phyloP scores from a whole-genome alignment of 1,140 invertebrate species.

The Pogonomyrmex barbatus region DNA sequence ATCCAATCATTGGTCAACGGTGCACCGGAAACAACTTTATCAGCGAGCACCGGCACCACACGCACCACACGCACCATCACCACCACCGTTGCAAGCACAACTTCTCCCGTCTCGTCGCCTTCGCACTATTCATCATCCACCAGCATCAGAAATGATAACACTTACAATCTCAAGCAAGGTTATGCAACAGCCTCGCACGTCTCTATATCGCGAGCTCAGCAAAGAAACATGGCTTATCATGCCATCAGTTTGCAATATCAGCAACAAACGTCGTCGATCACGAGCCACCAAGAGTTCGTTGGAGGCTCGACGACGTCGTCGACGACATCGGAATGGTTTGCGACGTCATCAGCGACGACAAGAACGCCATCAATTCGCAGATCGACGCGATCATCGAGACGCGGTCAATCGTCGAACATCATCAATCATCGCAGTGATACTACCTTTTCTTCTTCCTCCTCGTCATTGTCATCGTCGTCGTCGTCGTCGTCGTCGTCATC shows the following conservation, averaged over 20 bases:
- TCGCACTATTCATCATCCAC: slow-evolving; percentile 67
- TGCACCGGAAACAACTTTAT: slow-evolving; percentile 83
- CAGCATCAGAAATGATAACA: slow-evolving; percentile 40
- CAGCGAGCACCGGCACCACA: slow-evolving; percentile 78
- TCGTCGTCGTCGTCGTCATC: slow-evolving; percentile 52
- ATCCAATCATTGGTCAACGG: slow-evolving; percentile 74
- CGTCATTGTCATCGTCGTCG: slow-evolving; percentile 47
- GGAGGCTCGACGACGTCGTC: slow-evolving; percentile 63
- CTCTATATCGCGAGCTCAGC: slow-evolving; percentile 21
- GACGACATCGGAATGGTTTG: slow-evolving; percentile 33
- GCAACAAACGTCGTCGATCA: slow-evolving; percentile 42
- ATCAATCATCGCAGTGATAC: slow-evolving; percentile 21
- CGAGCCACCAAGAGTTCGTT: slow-evolving; percentile 51
- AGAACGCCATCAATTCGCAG: slow-evolving; percentile 34
- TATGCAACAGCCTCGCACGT: slow-evolving; percentile 45
- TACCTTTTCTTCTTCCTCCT: slow-evolving; percentile 31
- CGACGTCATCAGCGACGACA: slow-evolving; percentile 67
- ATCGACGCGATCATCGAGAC: neutral
- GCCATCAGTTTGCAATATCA: slow-evolving; percentile 29
- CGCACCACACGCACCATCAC: slow-evolving; percentile 65
- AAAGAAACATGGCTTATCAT: slow-evolving; percentile 33
- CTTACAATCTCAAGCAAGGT: slow-evolving; percentile 5
- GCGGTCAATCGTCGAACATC: slow-evolving; percentile 17
- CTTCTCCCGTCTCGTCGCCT: slow-evolving; percentile 51
- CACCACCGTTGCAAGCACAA: slow-evolving; percentile 50